phyloP scores from a whole-genome alignment of 2,888 invertebrate genomes.

The Fabriciana adippe region DNA sequence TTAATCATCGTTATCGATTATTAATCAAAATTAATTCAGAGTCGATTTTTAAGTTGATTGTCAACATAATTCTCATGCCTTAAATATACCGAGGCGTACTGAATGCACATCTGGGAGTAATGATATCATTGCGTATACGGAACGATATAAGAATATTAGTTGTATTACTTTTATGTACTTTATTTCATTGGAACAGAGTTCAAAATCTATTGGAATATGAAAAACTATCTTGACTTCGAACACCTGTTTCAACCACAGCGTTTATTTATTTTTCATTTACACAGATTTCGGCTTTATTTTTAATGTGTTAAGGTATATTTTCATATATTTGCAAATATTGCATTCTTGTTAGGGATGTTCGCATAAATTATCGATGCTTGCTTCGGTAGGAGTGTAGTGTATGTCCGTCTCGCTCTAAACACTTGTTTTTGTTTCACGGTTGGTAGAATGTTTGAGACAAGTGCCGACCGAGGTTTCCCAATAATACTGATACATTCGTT shows the following conservation, averaged over 20 bases:
- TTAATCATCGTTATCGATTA: conserved; percentile 26
- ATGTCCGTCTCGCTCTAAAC: conserved; percentile 69
- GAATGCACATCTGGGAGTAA: conserved; percentile 81
- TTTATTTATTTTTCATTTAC: conserved; percentile 52
- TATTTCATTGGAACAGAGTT: conserved; percentile 20
- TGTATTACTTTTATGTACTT: conserved; percentile 41
- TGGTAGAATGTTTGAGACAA: conserved; percentile 66
- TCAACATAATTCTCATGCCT: conserved; percentile 65
- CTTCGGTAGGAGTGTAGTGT: conserved; percentile 60
- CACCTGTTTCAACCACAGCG: conserved; percentile 79
- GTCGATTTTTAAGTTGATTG: conserved; percentile 66
- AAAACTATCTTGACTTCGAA: conserved; percentile 65
- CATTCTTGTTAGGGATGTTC: conserved; percentile 80
- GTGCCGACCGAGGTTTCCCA: conserved; percentile 56
- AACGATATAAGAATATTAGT: conserved; percentile 46
- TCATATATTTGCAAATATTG: conserved; percentile 49
- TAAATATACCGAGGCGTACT: conserved; percentile 71
- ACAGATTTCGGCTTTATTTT: conserved; percentile 42
- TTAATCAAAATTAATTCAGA: conserved; percentile 36
- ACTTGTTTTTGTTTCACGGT: conserved; percentile 75
- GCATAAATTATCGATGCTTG: conserved; percentile 81
- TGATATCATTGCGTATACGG: conserved; percentile 51
- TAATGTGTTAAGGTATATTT: conserved; percentile 37
- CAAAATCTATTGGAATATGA: conserved; percentile 28
- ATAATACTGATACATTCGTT: conserved; percentile 49